Conservation (phyloP, 2,888 invertebrate species). For the Aphodius granarius region DNA sequence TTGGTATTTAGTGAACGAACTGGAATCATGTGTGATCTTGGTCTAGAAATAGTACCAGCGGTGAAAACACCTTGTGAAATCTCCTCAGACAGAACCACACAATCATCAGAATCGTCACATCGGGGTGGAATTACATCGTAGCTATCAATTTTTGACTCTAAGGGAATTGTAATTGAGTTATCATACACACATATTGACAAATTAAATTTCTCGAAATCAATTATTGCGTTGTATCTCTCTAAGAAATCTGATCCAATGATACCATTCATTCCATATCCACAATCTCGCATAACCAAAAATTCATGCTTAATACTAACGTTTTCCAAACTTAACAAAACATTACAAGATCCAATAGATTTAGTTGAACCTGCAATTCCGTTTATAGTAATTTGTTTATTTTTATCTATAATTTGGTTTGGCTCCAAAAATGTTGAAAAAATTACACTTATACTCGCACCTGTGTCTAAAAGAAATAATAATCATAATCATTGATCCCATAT, state of each 20-base stretch:
- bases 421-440: no score
- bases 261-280: slow-evolving; percentile 9
- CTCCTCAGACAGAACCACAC: no score
- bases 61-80: no score
- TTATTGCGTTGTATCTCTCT: neutral
- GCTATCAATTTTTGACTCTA: no score
- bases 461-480: no score
- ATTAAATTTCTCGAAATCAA: slow-evolving; percentile 7
- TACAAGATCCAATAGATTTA: slow-evolving; percentile 3
- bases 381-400: neutral
- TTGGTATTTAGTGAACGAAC: no score
- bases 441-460: no score
- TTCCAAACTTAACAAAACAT: neutral
- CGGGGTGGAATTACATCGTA: no score
- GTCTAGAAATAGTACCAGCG: no score
- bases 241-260: slow-evolving; percentile 15
- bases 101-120: no score
- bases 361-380: slow-evolving; percentile 9
- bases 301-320: neutral
- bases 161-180: slow-evolving; percentile 12
- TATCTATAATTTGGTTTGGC: neutral
- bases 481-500: no score
- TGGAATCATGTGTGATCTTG: no score
- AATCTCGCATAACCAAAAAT: slow-evolving; percentile 7
- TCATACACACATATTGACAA: neutral